phyloP scores from a whole-genome alignment of 2,888 invertebrate species.

The Ochropleura plecta region DNA sequence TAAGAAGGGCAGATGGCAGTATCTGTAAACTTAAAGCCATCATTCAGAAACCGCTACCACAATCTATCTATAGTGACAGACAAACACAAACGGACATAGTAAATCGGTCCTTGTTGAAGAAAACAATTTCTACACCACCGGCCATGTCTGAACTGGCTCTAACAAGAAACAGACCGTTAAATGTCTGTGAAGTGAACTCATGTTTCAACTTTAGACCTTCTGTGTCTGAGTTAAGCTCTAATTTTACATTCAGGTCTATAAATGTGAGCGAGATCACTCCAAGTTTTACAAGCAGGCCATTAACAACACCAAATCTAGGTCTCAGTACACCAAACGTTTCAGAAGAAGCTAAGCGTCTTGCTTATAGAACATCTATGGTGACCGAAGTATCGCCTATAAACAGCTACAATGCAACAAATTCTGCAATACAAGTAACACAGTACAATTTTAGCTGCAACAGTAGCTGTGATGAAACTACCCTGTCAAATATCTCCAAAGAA shows the following conservation, averaged over 20 bases:
- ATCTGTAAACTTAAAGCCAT: constrained; percentile 78
- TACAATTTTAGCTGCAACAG: constrained; percentile 11
- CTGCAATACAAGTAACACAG: not conserved
- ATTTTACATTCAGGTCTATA: not conserved
- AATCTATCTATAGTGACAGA: constrained; percentile 10
- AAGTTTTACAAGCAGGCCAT: not conserved
- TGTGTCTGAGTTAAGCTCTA: not conserved
- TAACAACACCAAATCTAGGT: constrained; percentile 4
- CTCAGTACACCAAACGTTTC: not conserved
- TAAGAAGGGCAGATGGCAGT: constrained; percentile 76
- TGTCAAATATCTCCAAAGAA: constrained; percentile 30
- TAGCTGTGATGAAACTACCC: constrained; percentile 37
- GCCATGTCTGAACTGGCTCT: not conserved
- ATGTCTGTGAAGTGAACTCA: not conserved
- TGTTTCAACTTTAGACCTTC: not conserved
- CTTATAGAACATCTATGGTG: not conserved
- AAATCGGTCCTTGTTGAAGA: constrained; percentile 8
- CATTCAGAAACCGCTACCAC: constrained; percentile 69
- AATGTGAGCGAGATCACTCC: not conserved
- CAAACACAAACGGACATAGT: constrained; percentile 9
- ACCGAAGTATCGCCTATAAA: not conserved
- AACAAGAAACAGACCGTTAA: not conserved
- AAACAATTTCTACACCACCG: not conserved
- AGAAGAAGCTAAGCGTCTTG: not conserved
- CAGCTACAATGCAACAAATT: not conserved